phyloP scores from a whole-genome alignment of 2,797 vertebrate species.

The Chelidonichthys spinosus region DNA sequence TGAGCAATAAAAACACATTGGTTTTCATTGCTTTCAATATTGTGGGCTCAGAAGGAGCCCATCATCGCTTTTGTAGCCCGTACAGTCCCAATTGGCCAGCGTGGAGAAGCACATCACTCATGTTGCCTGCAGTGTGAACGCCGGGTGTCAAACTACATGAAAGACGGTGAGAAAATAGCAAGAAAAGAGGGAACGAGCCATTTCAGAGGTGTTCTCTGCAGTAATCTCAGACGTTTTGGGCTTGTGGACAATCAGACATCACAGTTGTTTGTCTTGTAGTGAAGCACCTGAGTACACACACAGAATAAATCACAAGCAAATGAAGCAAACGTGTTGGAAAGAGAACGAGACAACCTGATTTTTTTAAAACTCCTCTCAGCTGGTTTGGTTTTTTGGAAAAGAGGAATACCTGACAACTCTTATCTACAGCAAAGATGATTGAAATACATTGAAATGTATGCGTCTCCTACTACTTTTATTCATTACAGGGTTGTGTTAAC shows the following conservation, averaged over 20 bases:
- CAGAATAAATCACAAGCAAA: neutral
- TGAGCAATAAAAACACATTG: neutral
- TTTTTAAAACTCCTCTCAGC: neutral
- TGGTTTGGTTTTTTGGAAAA: neutral
- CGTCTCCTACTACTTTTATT: neutral
- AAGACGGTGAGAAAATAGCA: neutral
- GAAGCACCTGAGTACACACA: conserved; percentile 1
- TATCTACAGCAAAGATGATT: conserved; percentile 1
- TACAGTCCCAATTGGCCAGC: conserved; percentile 1
- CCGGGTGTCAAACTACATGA: conserved; percentile 21
- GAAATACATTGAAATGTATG: neutral
- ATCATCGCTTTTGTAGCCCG: conserved; percentile 11
- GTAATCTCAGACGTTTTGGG: conserved; percentile 6
- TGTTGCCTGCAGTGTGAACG: conserved; percentile 6
- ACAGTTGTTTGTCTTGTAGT: conserved; percentile 10
- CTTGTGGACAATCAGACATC: conserved; percentile 28
- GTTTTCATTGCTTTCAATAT: conserved; percentile 1
- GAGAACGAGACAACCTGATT: neutral
- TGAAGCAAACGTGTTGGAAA: conserved; percentile 6
- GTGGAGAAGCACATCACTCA: conserved; percentile 3
- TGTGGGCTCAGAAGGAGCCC: neutral
- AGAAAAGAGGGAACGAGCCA: conserved; percentile 1
- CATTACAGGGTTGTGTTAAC: neutral
- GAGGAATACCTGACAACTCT: neutral
- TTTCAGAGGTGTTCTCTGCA: conserved; percentile 16